Evolutionary conservation across 1,140 invertebrate species (phyloP).

Genomic region (Zaprionus tsacasi): DNA sequence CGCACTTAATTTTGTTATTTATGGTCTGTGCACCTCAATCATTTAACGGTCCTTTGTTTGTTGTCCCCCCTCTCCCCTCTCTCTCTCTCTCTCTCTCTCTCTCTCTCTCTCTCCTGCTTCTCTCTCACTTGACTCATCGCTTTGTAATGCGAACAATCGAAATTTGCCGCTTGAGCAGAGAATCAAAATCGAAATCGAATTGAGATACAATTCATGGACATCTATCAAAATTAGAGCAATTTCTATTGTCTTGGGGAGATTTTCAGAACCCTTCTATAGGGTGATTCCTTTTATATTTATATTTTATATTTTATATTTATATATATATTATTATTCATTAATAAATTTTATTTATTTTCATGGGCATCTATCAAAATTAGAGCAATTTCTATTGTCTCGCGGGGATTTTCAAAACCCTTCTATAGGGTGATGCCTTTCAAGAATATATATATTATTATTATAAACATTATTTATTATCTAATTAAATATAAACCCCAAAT

Average conservation of each 20-base stretch:
- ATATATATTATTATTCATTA: too few relatives aligned
- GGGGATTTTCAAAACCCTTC: too few relatives aligned
- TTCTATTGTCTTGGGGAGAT: too few relatives aligned
- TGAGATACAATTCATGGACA: constrained; percentile 6
- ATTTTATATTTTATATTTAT: too few relatives aligned
- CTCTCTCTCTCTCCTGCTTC: constrained; percentile 1
- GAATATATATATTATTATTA: too few relatives aligned
- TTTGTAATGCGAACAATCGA: constrained; percentile 43
- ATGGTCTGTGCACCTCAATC: constrained; percentile 64
- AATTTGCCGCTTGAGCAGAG: constrained; percentile 41
- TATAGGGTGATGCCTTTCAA: too few relatives aligned
- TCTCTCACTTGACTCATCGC: constrained; percentile 23
- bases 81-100: not conserved
- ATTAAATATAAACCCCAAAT: too few relatives aligned
- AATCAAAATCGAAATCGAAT: constrained; percentile 42
- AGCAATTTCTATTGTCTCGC: too few relatives aligned
- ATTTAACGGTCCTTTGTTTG: constrained; percentile 67
- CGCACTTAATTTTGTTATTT: constrained; percentile 70
- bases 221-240: constrained; percentile 3
- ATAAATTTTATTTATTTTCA: too few relatives aligned
- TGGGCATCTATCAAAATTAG: constrained; percentile 10
- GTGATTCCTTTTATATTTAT: too few relatives aligned
- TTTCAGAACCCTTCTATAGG: too few relatives aligned
- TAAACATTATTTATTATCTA: too few relatives aligned
- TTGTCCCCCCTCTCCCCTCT: constrained; percentile 18